Percentiles rank a stretch among this genome's conserved stretches.
Evolutionary conservation across 2,113 vertebrate genomes (phyloP).

Genomic region (Corydoras sp.): DNA sequence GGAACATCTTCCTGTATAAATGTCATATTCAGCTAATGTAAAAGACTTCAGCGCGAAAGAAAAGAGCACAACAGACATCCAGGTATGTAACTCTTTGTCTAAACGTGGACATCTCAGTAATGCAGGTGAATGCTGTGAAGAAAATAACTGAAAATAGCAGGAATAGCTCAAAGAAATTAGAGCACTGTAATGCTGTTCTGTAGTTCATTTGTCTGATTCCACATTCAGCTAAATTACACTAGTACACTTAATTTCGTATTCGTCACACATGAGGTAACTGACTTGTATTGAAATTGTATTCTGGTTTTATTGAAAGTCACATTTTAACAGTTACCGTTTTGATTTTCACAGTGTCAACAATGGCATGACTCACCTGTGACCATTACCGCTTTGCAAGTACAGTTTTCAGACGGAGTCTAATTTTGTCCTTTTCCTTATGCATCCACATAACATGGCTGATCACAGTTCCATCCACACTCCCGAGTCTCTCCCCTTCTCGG

Average conservation of each 20-base stretch:
- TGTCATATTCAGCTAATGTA: neutral
- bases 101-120: neutral
- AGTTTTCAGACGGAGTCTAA: neutral
- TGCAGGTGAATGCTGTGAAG: neutral
- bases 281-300: neutral
- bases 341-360: conserved; percentile 27
- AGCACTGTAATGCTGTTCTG: neutral
- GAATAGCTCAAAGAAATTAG: neutral
- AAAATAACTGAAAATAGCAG: neutral
- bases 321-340: conserved; percentile 13
- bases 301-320: neutral
- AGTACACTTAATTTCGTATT: neutral
- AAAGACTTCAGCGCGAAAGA: conserved; percentile 13
- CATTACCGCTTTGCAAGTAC: conserved; percentile 16
- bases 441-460: conserved; percentile 40
- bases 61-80: conserved; percentile 6
- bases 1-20: neutral
- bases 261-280: neutral
- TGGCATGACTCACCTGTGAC: conserved; percentile 24
- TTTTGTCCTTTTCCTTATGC: neutral
- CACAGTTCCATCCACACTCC: conserved; percentile 31
- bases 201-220: too few relatives aligned
- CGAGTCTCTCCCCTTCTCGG: conserved; percentile 25
- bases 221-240: too few relatives aligned
- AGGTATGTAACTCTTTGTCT: conserved; percentile 16